Conservation (phyloP, 2,113 vertebrate genomes). For the Grallaria varia region DNA sequence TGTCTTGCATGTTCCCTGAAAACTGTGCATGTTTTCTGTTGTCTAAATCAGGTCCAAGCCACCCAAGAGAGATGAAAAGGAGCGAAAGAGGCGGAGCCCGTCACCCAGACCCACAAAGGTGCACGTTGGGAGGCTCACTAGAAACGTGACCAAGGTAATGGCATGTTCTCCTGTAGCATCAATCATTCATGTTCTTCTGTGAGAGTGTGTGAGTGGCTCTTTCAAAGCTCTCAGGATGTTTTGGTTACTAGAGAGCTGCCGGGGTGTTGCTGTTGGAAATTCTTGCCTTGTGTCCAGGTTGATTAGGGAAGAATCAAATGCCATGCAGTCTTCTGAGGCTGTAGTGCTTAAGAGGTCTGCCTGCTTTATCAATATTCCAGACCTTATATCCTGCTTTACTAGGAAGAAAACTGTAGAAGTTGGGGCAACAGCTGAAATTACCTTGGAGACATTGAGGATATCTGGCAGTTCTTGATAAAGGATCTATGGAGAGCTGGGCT, state of each 20-base stretch:
- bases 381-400: background rate
- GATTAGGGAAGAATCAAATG: background rate
- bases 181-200: background rate
- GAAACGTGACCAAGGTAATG: slow-evolving; percentile 93
- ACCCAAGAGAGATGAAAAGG: slow-evolving; percentile 95
- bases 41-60: slow-evolving; percentile 85
- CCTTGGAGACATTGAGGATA: background rate
- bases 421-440: background rate
- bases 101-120: slow-evolving; percentile 95
- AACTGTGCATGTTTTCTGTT: background rate
- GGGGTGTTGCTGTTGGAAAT: background rate
- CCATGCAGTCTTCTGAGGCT: background rate
- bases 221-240: background rate
- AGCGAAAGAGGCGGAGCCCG: slow-evolving; percentile 89
- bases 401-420: background rate
- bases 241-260: background rate
- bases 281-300: background rate
- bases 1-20: background rate
- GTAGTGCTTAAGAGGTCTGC: background rate
- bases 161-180: rapidly evolving
- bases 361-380: background rate
- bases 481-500: background rate
- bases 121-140: slow-evolving; percentile 91
- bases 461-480: background rate
- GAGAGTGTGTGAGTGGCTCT: background rate